Evolutionary conservation across 37 sponge, comb jelly and placozoan species (phyloP), one percentile per base, ranked within the genome.

Genomic region (Halichondria panicea): DNA sequence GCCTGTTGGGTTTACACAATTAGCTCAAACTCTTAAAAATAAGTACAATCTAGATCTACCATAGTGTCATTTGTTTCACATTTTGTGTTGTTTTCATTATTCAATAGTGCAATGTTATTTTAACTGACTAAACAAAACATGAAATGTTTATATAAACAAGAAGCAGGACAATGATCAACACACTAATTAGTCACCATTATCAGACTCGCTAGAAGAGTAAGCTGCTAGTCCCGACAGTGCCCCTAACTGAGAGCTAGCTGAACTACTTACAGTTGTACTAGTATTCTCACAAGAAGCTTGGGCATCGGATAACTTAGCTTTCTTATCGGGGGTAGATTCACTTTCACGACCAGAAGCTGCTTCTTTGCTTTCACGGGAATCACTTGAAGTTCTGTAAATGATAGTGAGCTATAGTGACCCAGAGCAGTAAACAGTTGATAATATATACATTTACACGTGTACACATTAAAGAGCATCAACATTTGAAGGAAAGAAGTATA

Each of bases 151-250:
- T 11, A 48, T 48, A 48, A 48, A 48, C 15, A 48, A 18, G 52
- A 18, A 48, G 11, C 13, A 48, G 15, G 13, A 48, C 52, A 48
- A 11, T 18, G n/a, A 56, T 56, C n/a, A 4, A 56, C 27, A 56
- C 27, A 56, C 27, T 4, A 28, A 9, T 4, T 48, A 28, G 57
- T 63, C 64, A 35, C 4, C 12, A 13, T 66, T 43, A 66, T 24
- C 22, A 22, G 67, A 66, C 24, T 66, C 77, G 50, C 66, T 73
- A 31, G 53, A 58, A 35, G 77, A 77, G 42, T 77, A 77, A 7
- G 66, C 77, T 37, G 63, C 53, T 9, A 77, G 66, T 36, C 77
- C 77, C 18, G 77, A 52, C 9, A 64, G 66, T 37, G 62, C 60
- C 13, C 57, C 57, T 9, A 56, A 28, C 57, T 56, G 5, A 28